Evolutionary conservation across 2,113 vertebrate genomes (phyloP), one percentile per base, ranked within the genome.

Genomic region (Alexandromys fortis): DNA sequence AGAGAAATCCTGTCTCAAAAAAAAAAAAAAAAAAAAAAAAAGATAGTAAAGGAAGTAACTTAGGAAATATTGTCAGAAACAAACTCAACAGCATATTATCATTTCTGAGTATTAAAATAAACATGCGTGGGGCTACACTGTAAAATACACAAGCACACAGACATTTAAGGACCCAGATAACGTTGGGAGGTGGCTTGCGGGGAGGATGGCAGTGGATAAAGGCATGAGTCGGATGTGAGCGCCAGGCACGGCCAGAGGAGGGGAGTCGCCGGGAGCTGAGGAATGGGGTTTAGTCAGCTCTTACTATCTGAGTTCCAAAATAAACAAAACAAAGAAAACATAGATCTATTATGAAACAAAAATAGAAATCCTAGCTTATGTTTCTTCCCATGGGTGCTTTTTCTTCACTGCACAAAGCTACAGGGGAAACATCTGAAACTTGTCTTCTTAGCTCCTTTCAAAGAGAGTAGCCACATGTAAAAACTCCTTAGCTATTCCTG

Each of bases 251-350:
- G 24, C 38, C 45, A n/a, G 65, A 63, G 55, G 33, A 61, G 26
- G 2, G 72, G 65, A 86, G 42, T 72, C 70, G 28, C 42, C 65
- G 65, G 33, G 26, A 77, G 73, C 30, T 73, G 52, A 49, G 70
- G 14, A 28, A 33, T 35, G 33, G 14, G 19, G 42, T 28, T 65
- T 75, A 89, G 89, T 79, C 11, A 77, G 61, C 78, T 91, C 33
- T 38, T 52, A 47, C 67, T 83, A 68, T 7, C 38, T 63, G 76
- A 82, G 78, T 42, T 85, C 78, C 42, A 78, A 92, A 95, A 63
- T 63, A 52, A 93, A 86, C 35, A 93, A 92, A 92, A 72, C 42
- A 93, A 92, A 87, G 78, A 9, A 81, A 95, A 90, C n/a, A 86
- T 58, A 82, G 79, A 33, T 49, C 24, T 22, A 76, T 38, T 76